A percentile compares a stretch with the other conserved stretches of the same genome.
Evolutionary conservation across 2,888 invertebrate genomes (phyloP).

Genomic region (Dicycla oo): DNA sequence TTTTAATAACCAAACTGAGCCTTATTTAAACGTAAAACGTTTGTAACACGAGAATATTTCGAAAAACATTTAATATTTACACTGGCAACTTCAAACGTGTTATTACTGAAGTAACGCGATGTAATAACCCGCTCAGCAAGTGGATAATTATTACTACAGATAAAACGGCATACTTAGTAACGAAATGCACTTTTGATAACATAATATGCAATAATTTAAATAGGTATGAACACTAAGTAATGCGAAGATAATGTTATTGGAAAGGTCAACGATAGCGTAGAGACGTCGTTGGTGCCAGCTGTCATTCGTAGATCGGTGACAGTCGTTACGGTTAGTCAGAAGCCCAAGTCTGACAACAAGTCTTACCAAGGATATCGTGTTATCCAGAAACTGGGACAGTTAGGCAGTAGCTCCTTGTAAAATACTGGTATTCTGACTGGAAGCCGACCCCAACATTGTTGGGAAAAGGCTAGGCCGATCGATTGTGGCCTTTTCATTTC

Average conservation of each 20-base stretch:
- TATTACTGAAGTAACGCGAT: too few relatives aligned
- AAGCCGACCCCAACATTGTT: too few relatives aligned
- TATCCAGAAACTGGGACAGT: too few relatives aligned
- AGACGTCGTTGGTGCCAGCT: neutral
- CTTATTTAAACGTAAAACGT: neutral
- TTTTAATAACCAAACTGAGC: neutral
- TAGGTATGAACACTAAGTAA: slow-evolving; percentile 17
- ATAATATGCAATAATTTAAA: slow-evolving; percentile 27
- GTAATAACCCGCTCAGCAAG: too few relatives aligned
- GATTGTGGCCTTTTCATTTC: neutral
- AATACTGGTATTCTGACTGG: too few relatives aligned
- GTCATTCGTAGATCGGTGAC: too few relatives aligned
- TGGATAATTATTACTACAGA: slow-evolving; percentile 27
- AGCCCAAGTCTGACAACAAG: too few relatives aligned
- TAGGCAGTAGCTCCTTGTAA: too few relatives aligned
- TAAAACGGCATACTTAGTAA: slow-evolving; percentile 38
- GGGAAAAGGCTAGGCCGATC: too few relatives aligned
- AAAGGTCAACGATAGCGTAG: slow-evolving; percentile 32
- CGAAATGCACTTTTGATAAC: slow-evolving; percentile 26
- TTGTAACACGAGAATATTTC: slow-evolving; percentile 12
- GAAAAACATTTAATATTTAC: slow-evolving; percentile 22
- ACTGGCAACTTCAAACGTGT: slow-evolving; percentile 26
- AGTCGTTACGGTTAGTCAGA: too few relatives aligned
- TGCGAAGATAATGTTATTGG: slow-evolving; percentile 29
- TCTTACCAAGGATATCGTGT: too few relatives aligned